Evolutionary conservation across 2,113 vertebrate genomes (phyloP).

Genomic region (Zosterops japonicus): DNA sequence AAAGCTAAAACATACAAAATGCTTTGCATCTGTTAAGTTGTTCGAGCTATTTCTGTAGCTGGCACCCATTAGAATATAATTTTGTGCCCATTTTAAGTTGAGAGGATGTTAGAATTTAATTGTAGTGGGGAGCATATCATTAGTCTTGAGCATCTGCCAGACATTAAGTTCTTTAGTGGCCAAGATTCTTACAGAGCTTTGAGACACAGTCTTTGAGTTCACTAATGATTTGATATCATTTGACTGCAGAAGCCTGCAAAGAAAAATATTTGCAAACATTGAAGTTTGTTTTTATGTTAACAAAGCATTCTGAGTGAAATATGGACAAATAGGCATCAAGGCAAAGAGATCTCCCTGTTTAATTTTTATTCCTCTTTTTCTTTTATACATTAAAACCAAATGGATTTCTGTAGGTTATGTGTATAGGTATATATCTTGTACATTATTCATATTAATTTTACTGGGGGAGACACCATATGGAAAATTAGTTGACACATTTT

Average conservation of each 20-base stretch:
- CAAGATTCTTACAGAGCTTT: constrained; percentile 48
- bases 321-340: not conserved
- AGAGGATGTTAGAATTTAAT: constrained; percentile 41
- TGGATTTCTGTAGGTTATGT: not conserved
- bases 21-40: not conserved
- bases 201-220: constrained; percentile 48
- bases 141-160: constrained; percentile 58
- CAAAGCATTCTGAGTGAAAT: constrained; percentile 32
- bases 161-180: constrained; percentile 40
- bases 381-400: constrained; percentile 37
- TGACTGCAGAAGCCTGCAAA: constrained; percentile 23
- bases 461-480: not conserved
- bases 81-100: constrained; percentile 50
- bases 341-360: not conserved
- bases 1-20: constrained; percentile 21
- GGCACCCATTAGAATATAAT: constrained; percentile 16
- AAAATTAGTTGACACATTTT: not conserved
- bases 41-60: constrained; percentile 48
- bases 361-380: not conserved
- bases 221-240: constrained; percentile 58
- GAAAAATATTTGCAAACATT: constrained; percentile 59
- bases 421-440: not conserved
- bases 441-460: not conserved
- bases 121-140: constrained; percentile 27
- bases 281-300: constrained; percentile 49